Percentiles rank a stretch among this genome's conserved stretches.
Evolutionary conservation across 1,140 invertebrate species (phyloP).

Genomic region (Drosophila pachea): DNA sequence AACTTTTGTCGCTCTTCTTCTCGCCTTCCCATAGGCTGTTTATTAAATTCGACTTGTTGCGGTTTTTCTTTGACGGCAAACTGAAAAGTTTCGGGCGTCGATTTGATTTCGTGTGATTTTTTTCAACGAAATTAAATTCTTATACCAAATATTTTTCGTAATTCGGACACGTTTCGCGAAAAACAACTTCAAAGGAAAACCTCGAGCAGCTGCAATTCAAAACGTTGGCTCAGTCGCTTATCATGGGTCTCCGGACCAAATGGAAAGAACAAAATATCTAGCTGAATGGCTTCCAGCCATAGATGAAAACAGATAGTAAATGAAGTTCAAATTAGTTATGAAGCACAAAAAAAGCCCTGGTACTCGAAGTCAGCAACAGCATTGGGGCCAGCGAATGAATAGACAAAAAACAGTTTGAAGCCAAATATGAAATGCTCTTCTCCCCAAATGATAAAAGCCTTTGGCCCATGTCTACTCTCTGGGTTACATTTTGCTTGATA

Average conservation of each 20-base stretch:
- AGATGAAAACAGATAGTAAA: conserved; percentile 62
- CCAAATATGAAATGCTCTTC: conserved; percentile 9
- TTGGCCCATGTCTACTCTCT: background rate
- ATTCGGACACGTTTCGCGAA: conserved; percentile 38
- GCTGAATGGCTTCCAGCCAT: conserved; percentile 15
- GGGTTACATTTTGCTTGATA: background rate
- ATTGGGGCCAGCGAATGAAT: conserved; percentile 8
- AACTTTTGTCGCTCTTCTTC: background rate
- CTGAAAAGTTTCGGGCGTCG: conserved; percentile 37
- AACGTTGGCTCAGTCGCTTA: conserved; percentile 9
- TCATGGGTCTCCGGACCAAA: conserved; percentile 6
- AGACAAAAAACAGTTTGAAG: conserved; percentile 47
- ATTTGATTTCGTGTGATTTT: conserved; percentile 59
- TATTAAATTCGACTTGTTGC: conserved; percentile 69
- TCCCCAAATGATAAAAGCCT: background rate
- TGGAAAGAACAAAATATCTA: background rate
- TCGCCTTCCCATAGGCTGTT: conserved; percentile 37
- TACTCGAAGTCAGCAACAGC: conserved; percentile 41
- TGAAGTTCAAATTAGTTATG: conserved; percentile 76
- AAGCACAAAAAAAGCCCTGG: conserved; percentile 47
- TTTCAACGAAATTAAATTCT: conserved; percentile 60
- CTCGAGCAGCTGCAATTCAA: conserved; percentile 9
- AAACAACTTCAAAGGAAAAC: conserved; percentile 1
- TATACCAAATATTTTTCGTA: conserved; percentile 22
- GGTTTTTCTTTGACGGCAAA: conserved; percentile 19